Evolutionary conservation across 1,140 invertebrate species (phyloP), one percentile per base, ranked within the genome.

Genomic region (Ooceraea biroi): DNA sequence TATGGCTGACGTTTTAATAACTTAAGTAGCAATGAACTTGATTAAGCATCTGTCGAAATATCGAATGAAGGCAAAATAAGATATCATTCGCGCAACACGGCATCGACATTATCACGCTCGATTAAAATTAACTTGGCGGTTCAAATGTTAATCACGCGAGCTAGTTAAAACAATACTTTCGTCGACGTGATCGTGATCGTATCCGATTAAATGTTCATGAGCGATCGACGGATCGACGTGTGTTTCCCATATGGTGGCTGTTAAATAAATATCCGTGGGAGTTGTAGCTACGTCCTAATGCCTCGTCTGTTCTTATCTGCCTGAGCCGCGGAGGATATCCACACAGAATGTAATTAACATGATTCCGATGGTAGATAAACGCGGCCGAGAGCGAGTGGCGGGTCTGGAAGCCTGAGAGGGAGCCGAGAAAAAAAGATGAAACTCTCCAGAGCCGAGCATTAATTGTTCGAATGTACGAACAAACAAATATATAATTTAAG

Each of bases 261-360:
- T 63, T 83, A 83, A 85, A 83, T 83, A 85, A 86, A 77, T 84
- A 84, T 60, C 27, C 22, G 17, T 63, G 36, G 27, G 82, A 68
- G 25, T 69, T 63, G 30, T 83, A 69, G 22, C 84, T 77, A 44
- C 52, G 30, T 22, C 41, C 63, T 74, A 77, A 41, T 63, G 52
- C 57, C 63, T 74, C 41, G 61, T 71, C 58, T 65, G 60, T 72
- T 65, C 72, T 77, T 77, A 84, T 86, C 72, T 69, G n/a, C 30
- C 22, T 27, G 12, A 17, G 8, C 71, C 65, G 73, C 58, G 27
- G 66, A 30, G 82, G 68, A 63, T 55, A 83, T n/a, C 41, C 22
- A 55, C 36, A 69, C 52, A 19, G 63, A 88, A 84, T 83, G 57
- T 52, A 88, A 90, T 89, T 89, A 89, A 88, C 84, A 86, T 85